These are phyloP conservation scores for Macroramphosus scolopax DNA, from an alignment of 2,797 vertebrate genomes.

Conservation along the genomic window DNA sequence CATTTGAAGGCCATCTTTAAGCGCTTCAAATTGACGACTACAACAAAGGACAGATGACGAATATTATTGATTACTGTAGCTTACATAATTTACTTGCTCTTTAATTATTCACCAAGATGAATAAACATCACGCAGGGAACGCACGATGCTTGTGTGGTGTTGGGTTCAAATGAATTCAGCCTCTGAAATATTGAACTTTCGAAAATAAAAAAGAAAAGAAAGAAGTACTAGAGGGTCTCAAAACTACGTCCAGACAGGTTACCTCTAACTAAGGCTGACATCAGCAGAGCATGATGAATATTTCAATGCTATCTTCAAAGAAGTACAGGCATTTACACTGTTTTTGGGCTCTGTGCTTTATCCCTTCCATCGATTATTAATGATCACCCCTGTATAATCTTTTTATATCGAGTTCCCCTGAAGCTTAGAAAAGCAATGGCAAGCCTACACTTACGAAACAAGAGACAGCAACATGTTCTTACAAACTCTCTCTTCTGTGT, in stretches of 20 bases:
- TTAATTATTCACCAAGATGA: neutral
- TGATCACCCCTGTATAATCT: conserved; percentile 59
- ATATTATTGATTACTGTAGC: conserved; percentile 2
- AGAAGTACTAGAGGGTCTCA: conserved; percentile 18
- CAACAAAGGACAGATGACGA: neutral
- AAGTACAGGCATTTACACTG: conserved; percentile 55
- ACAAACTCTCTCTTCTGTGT: conserved; percentile 26
- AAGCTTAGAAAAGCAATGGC: conserved; percentile 41
- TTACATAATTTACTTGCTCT: neutral
- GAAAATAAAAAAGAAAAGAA: conserved; percentile 3
- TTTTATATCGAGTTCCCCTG: conserved; percentile 46
- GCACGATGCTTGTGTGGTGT: too few relatives aligned
- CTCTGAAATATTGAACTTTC: neutral
- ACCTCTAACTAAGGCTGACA: conserved; percentile 47
- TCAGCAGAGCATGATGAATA: conserved; percentile 59
- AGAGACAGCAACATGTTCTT: conserved; percentile 39
- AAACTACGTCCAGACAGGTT: conserved; percentile 38
- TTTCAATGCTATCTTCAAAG: conserved; percentile 61
- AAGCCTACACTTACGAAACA: conserved; percentile 36
- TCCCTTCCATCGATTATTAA: conserved; percentile 71
- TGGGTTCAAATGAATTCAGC: too few relatives aligned
- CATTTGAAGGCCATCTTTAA: neutral
- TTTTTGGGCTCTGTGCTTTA: conserved; percentile 56
- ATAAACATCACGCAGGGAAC: too few relatives aligned
- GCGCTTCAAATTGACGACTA: neutral